Evolutionary conservation across 53 echinoderm and acorn worm species (phyloP), one percentile per base, ranked within the genome.

Genomic region (Apostichopus leukothele): DNA sequence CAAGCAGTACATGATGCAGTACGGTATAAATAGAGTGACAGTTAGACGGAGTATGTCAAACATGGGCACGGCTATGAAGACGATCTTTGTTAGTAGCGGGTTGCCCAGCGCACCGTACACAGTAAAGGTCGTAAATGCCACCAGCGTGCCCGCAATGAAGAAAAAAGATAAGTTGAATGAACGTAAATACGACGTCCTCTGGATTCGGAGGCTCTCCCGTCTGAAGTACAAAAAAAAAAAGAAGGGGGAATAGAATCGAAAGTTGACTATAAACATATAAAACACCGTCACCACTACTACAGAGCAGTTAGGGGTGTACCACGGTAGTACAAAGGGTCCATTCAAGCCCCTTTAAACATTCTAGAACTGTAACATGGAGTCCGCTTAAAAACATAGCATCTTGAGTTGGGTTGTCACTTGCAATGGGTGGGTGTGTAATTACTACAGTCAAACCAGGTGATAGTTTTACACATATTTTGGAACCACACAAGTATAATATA

Each of bases 161-260:
- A 90, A 97, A 83, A 96, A 91, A 1, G 92, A 91, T 13, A 96
- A 77, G 86, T 94, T 96, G 86, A 93, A 90, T 52, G 93, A 91
- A 51, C 98, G 93, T 0, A 98, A 92, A 27, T 89, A 80, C 21
- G 92, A 76, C 50, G 92, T 89, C 79, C 74, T 77, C 60, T 89
- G 74, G 21, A 98, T 90, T 74, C 93, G 92, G 18, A 53, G 53
- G 21, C 94, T 94, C 83, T 98, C 98, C 51, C 90, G 90, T 77
- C 97, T 97, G 91, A 4, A 84, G 76, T 52, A 50, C 27, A 85
- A 53, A 59, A 74, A 16, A 26, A 86, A 74, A 25, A 86, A 12
- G 61, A 9, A 63, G 39, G 3, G 39, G 39, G 39, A 39, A 39
- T 3, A 39, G 39, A 39, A 39, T 39, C 39, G 39, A 39, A 39